Percentiles rank a stretch among this genome's conserved stretches.
These are phyloP conservation scores for Vannuccia rotundouncinata DNA, from an alignment of 2,888 invertebrate genomes.

Conservation along the genomic window DNA sequence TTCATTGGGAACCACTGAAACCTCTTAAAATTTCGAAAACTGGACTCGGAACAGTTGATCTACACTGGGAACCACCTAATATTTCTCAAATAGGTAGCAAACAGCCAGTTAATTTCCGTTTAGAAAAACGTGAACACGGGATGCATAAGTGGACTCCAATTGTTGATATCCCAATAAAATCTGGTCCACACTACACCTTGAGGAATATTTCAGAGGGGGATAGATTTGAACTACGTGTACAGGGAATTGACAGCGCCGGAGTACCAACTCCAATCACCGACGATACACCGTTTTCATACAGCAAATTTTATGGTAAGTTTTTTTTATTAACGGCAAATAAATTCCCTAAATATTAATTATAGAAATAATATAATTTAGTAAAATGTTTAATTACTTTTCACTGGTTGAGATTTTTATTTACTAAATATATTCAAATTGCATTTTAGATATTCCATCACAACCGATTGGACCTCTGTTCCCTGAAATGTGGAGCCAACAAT, in stretches of 20 bases:
- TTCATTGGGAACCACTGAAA: neutral
- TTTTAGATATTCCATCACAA: slow-evolving; percentile 29
- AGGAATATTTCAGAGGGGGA: neutral
- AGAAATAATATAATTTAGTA: neutral
- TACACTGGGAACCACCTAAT: neutral
- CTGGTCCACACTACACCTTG: neutral
- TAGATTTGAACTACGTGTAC: neutral
- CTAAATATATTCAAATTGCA: neutral
- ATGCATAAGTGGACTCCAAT: neutral
- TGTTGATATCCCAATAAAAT: neutral
- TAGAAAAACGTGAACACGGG: neutral
- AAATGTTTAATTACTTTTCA: neutral
- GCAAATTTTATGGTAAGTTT: neutral
- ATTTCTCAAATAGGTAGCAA: neutral
- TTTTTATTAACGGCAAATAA: neutral
- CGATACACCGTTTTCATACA: neutral
- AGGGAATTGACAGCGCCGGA: neutral
- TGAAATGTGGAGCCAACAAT: neutral
- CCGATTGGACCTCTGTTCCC: slow-evolving; percentile 5
- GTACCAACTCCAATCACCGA: neutral
- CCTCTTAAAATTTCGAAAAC: neutral
- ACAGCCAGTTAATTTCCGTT: neutral
- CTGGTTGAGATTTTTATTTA: neutral
- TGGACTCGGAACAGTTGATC: neutral
- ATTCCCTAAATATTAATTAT: neutral